Conservation (phyloP, 2,888 invertebrate genomes). For the Scaptomyza parva region DNA sequence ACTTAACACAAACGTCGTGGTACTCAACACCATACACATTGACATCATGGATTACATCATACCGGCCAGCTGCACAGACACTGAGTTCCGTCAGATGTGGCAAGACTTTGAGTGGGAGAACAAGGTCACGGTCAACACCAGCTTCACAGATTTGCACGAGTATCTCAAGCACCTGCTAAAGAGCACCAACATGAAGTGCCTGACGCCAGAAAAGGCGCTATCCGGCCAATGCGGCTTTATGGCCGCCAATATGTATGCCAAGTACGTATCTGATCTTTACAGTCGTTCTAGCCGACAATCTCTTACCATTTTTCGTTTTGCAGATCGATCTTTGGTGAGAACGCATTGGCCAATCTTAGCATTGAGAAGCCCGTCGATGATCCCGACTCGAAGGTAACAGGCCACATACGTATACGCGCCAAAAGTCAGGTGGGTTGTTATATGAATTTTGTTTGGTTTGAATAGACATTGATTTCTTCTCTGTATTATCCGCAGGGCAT, state of each 20-base stretch:
- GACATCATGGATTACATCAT: constrained; percentile 99
- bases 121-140: constrained; percentile 97
- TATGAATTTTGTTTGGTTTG: neutral
- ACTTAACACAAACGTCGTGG: constrained; percentile 92
- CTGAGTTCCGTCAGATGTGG: constrained; percentile 99
- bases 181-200: constrained; percentile 99
- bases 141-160: constrained; percentile 95
- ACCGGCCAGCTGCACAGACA: constrained; percentile 96
- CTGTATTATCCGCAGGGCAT: constrained; percentile 90
- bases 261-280: constrained; percentile 65
- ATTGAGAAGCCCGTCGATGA: constrained; percentile 97
- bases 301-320: neutral
- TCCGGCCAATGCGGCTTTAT: constrained; percentile 99
- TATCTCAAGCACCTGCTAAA: constrained; percentile 96
- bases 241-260: constrained; percentile 99
- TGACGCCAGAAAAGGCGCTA: constrained; percentile 98
- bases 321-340: constrained; percentile 98
- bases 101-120: constrained; percentile 99
- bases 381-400: constrained; percentile 94
- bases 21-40: constrained; percentile 99
- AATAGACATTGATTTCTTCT: neutral
- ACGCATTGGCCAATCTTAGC: constrained; percentile 99
- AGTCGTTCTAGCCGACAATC: neutral
- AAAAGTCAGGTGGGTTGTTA: constrained; percentile 93
- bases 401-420: constrained; percentile 98